These are phyloP conservation scores for Calyptommatus sinebrachiatus DNA, from an alignment of 2,113 vertebrate species.

Conservation along the genomic window DNA sequence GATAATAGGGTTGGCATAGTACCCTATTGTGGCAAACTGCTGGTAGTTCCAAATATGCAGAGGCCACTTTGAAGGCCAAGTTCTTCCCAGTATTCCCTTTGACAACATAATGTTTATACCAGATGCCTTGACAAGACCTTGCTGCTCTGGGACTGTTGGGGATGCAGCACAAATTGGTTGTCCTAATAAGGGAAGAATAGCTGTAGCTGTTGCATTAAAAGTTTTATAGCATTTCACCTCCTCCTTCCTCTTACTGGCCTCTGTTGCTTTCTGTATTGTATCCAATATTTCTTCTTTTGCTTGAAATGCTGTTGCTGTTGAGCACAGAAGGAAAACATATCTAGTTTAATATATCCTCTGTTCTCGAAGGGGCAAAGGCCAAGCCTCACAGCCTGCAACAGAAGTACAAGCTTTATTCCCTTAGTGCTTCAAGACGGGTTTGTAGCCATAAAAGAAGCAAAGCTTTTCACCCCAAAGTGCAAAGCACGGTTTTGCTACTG, in stretches of 20 bases:
- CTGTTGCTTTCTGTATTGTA: background rate
- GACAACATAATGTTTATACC: conserved; percentile 49
- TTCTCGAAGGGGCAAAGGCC: conserved; percentile 9
- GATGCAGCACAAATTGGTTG: conserved; percentile 26
- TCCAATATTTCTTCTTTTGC: conserved; percentile 17
- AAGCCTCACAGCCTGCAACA: conserved; percentile 5
- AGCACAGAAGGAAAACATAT: conserved; percentile 21
- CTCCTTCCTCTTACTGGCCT: conserved; percentile 21
- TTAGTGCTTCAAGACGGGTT: background rate
- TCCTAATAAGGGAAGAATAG: conserved; percentile 32
- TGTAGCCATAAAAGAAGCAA: conserved; percentile 43
- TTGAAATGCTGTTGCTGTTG: conserved; percentile 26
- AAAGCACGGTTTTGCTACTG: conserved; percentile 42
- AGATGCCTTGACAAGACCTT: conserved; percentile 45
- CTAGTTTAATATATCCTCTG: conserved; percentile 24
- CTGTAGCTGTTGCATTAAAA: conserved; percentile 24
- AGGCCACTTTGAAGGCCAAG: conserved; percentile 1
- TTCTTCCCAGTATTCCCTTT: conserved; percentile 10
- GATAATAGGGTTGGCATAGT: background rate
- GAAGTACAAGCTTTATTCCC: background rate
- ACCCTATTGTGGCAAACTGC: background rate
- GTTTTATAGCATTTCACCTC: conserved; percentile 30
- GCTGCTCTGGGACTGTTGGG: conserved; percentile 37
- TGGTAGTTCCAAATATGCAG: background rate
- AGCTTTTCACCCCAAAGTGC: conserved; percentile 42